Conservation (phyloP, 2,888 invertebrate species). For the Tenthredo scrophulariae region DNA sequence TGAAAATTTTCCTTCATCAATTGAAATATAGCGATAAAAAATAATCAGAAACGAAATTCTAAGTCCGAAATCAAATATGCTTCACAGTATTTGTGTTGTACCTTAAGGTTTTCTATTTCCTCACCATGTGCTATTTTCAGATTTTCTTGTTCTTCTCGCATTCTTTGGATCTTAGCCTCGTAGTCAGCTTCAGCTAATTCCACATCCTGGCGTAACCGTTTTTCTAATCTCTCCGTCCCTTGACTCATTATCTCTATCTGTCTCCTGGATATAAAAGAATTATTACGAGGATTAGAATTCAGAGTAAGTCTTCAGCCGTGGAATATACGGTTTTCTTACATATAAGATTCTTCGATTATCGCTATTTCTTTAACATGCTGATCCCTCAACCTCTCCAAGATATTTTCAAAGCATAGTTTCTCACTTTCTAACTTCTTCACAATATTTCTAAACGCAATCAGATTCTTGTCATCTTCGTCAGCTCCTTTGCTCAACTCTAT, state of each 20-base stretch:
- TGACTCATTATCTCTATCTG: constrained; percentile 69
- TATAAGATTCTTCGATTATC: constrained; percentile 72
- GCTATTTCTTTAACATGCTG: constrained; percentile 72
- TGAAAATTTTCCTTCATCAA: constrained; percentile 27
- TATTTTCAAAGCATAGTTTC: constrained; percentile 70
- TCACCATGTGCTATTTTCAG: constrained; percentile 65
- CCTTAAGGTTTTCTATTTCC: constrained; percentile 69
- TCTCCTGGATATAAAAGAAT: constrained; percentile 62
- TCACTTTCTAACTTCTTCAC: constrained; percentile 69
- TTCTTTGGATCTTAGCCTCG: constrained; percentile 68
- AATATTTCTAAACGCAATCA: constrained; percentile 62
- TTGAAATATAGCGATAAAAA: neutral
- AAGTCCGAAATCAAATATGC: neutral
- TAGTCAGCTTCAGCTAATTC: constrained; percentile 69
- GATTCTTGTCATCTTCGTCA: constrained; percentile 57
- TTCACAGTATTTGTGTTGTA: constrained; percentile 51
- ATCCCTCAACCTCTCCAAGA: constrained; percentile 67
- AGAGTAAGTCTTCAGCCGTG: neutral
- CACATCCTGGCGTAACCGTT: constrained; percentile 67
- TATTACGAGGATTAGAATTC: constrained; percentile 7
- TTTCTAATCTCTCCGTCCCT: constrained; percentile 68
- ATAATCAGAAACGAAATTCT: neutral
- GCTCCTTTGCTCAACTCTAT: constrained; percentile 48
- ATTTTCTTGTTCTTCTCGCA: constrained; percentile 66
- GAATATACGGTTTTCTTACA: constrained; percentile 61